A percentile compares a stretch with the other conserved stretches of the same genome.
Conservation (phyloP, 1,140 invertebrate species). For the Drosophila busckii region DNA sequence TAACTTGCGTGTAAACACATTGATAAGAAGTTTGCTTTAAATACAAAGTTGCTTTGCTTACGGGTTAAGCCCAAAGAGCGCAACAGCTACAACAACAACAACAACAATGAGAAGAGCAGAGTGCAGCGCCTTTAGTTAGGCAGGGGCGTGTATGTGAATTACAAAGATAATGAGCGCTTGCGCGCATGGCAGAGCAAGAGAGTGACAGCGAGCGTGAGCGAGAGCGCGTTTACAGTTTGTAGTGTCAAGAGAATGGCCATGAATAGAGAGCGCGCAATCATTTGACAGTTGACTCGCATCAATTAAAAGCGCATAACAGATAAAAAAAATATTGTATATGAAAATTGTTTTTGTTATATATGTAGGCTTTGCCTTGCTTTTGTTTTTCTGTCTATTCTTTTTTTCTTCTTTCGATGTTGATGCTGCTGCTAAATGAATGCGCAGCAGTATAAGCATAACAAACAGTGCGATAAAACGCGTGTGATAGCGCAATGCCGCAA, state of each 20-base stretch:
- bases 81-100: neutral
- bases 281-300: conserved; percentile 37
- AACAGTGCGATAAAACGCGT: conserved; percentile 41
- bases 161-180: conserved; percentile 35
- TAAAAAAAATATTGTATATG: conserved; percentile 24
- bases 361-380: conserved; percentile 2
- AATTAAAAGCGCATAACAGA: conserved; percentile 41
- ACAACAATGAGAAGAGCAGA: conserved; percentile 29
- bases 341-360: conserved; percentile 4
- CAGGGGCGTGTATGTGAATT: neutral
- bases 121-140: conserved; percentile 34
- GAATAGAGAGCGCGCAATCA: conserved; percentile 4
- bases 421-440: conserved; percentile 22
- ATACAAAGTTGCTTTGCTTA: conserved; percentile 2
- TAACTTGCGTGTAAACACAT: conserved; percentile 17
- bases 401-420: conserved; percentile 11
- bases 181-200: conserved; percentile 1
- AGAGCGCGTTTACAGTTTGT: conserved; percentile 1
- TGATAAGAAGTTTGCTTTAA: conserved; percentile 10
- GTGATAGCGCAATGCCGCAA: conserved; percentile 36
- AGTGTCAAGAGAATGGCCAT: conserved; percentile 5
- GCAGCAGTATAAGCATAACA: conserved; percentile 39
- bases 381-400: conserved; percentile 7
- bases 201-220: conserved; percentile 2
- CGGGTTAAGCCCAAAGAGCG: conserved; percentile 36